Evolutionary conservation across 1,140 invertebrate genomes (phyloP).

Genomic region (Leguminivora glycinivorella): DNA sequence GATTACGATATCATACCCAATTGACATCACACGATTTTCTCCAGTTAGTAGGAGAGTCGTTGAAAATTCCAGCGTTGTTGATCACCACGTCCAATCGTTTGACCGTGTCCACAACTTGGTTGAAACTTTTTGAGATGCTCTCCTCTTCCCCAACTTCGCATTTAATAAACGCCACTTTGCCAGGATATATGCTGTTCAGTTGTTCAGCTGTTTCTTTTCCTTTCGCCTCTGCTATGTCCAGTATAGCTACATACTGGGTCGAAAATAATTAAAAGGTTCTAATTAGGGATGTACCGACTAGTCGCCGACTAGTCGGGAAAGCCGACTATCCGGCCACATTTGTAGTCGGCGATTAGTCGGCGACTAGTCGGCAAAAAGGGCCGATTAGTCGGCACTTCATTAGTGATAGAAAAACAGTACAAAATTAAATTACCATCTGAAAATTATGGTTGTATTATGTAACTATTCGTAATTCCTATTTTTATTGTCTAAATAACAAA

Average conservation of each 20-base stretch:
- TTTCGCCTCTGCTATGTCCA: slow-evolving; percentile 52
- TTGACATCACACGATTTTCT: slow-evolving; percentile 48
- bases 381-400: no score
- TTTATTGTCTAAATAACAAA: no score
- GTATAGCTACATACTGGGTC: slow-evolving; percentile 56
- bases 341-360: no score
- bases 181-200: slow-evolving; percentile 46
- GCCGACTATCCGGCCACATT: no score
- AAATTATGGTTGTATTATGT: no score
- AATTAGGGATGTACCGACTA: no score
- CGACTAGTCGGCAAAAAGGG: no score
- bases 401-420: no score
- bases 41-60: slow-evolving; percentile 49
- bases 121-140: slow-evolving; percentile 81
- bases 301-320: no score
- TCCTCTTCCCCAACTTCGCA: slow-evolving; percentile 83
- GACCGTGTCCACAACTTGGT: slow-evolving; percentile 75
- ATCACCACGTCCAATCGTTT: slow-evolving; percentile 82
- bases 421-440: no score
- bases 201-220: slow-evolving; percentile 39
- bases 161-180: slow-evolving; percentile 57
- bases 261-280: slow-evolving; percentile 5
- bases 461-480: no score
- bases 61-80: slow-evolving; percentile 82
- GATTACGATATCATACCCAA: background rate